Evolutionary conservation across 2,113 vertebrate genomes (phyloP), one percentile per base, ranked within the genome.

Genomic region (Ancistrus triradiatus): DNA sequence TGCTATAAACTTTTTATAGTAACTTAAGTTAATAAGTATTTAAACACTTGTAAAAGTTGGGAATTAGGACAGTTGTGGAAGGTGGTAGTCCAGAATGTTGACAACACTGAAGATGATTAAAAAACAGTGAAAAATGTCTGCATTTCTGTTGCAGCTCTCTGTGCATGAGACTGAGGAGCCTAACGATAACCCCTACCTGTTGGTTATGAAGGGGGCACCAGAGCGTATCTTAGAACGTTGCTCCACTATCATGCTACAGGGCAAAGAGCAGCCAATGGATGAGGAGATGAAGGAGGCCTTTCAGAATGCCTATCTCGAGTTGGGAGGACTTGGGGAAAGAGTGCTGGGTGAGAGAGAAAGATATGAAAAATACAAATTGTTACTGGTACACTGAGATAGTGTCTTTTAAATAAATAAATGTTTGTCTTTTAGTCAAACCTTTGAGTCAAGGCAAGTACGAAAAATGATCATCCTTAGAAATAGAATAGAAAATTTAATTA

Each of bases 131-230:
- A n/a, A n/a, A n/a, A n/a, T n/a, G n/a, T n/a, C n/a, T n/a, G n/a
- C n/a, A n/a, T n/a, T n/a, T n/a, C n/a, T n/a, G n/a, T 27, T 38
- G 4, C 72, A 90, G 89, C 83, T 91, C 3, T 91, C 89, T 9
- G 86, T 90, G 61, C 89, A 91, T 0, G 91, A 95, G 75, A 78
- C 76, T 0, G 91, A 92, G 33, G 91, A 93, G 1, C 83, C 84
- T 60, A 86, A 75, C 0, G 90, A 93, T 48, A 90, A 87, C 68
- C 87, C 80, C 17, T 94, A 91, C 87, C 78, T 95, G 76, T 83
- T 95, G 73, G 92, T 95, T 76, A 95, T 95, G 92, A 95, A 95
- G 88, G 93, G 93, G 0, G 93, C 93, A 1, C 93, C 93, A 0
- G 93, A 95, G 69, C 89, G 93, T 68, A 94, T 95, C 78, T 83